Evolutionary conservation across 2,888 invertebrate genomes (phyloP).

Genomic region (Mactromeris polynyma): DNA sequence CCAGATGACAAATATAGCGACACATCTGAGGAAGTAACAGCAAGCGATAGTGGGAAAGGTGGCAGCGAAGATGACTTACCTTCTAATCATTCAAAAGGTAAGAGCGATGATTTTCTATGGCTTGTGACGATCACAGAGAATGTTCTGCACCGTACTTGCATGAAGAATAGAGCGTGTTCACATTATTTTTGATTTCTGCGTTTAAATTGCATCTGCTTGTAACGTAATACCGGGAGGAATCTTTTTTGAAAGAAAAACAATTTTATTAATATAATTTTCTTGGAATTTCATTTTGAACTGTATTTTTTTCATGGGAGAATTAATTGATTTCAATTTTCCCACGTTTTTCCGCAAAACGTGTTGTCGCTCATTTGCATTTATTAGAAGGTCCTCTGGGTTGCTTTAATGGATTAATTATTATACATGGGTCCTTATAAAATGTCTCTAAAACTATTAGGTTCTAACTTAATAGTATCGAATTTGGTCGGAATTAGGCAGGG

Average conservation of each 20-base stretch:
- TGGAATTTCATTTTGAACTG: not conserved
- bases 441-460: constrained; percentile 51
- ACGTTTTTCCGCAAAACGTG: constrained; percentile 26
- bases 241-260: constrained; percentile 4
- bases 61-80: constrained; percentile 75
- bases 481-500: constrained; percentile 53
- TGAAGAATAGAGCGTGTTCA: too few species aligned
- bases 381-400: not conserved
- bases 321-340: constrained; percentile 24
- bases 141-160: too few species aligned
- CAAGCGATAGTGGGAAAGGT: constrained; percentile 76
- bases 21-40: constrained; percentile 71
- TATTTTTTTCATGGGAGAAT: not conserved
- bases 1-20: constrained; percentile 75
- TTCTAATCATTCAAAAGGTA: constrained; percentile 68
- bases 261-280: constrained; percentile 13
- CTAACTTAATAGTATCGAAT: constrained; percentile 57
- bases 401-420: constrained; percentile 50
- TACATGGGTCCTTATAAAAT: constrained; percentile 35
- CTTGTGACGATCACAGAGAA: too few species aligned
- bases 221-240: not conserved
- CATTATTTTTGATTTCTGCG: not conserved
- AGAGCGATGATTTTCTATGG: too few species aligned
- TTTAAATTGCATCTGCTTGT: not conserved
- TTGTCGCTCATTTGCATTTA: constrained; percentile 12